Evolutionary conservation across 1,140 invertebrate genomes (phyloP).

Genomic region (Drosophila mojavensis): DNA sequence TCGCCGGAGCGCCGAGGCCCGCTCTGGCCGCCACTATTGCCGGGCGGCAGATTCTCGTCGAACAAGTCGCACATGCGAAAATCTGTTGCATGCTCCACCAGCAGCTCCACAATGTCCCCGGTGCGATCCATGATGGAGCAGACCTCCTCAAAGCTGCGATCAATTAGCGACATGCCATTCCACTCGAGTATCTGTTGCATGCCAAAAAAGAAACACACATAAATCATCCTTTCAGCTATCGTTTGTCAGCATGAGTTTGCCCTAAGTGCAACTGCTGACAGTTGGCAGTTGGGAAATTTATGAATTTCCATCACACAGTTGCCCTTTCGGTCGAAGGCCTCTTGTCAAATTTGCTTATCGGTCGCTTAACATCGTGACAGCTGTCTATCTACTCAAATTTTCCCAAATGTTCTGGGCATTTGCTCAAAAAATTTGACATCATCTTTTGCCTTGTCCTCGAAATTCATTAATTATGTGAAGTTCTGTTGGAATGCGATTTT

Average conservation of each 20-base stretch:
- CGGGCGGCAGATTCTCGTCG: constrained; percentile 85
- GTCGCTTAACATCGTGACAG: constrained; percentile 28
- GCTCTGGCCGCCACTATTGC: constrained; percentile 75
- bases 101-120: constrained; percentile 92
- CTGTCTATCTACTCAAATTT: constrained; percentile 14
- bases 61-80: constrained; percentile 88
- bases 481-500: constrained; percentile 1
- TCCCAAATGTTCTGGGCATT: constrained; percentile 1
- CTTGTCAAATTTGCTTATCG: constrained; percentile 27
- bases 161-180: constrained; percentile 92
- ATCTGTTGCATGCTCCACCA: constrained; percentile 91
- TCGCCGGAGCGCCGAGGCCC: constrained; percentile 80
- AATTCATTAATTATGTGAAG: constrained; percentile 18
- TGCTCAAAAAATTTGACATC: not conserved
- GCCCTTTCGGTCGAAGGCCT: not conserved
- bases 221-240: not conserved
- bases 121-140: constrained; percentile 92
- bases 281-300: constrained; percentile 4
- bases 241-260: constrained; percentile 24
- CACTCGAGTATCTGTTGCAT: constrained; percentile 89
- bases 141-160: constrained; percentile 95
- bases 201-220: constrained; percentile 20
- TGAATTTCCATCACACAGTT: not conserved
- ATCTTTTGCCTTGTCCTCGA: constrained; percentile 7
- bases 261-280: constrained; percentile 4